Conservation (phyloP, 1,140 invertebrate genomes). For the Heliconius himera region DNA sequence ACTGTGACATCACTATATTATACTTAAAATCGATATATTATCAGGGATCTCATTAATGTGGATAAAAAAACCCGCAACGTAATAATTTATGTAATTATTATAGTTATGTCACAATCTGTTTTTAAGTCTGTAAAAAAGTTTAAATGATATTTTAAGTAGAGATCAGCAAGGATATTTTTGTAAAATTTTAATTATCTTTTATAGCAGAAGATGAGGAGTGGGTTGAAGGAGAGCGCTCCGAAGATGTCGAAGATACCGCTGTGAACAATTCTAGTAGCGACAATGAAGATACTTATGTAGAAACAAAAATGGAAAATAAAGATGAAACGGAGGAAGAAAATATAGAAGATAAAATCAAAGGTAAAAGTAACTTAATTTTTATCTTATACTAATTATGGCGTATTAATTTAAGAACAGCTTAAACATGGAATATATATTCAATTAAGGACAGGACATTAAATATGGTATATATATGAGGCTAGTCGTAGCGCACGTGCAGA, state of each 20-base stretch:
- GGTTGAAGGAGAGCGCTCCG: slow-evolving; percentile 46
- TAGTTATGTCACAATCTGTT: no score
- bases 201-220: slow-evolving; percentile 72
- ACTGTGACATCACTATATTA: no score
- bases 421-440: no score
- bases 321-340: slow-evolving; percentile 36
- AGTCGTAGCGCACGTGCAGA: no score
- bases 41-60: no score
- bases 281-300: slow-evolving; percentile 41
- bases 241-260: slow-evolving; percentile 26
- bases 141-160: background rate
- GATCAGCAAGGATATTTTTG: background rate
- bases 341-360: slow-evolving; percentile 45
- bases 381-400: background rate
- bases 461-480: no score
- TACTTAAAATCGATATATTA: no score
- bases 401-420: no score
- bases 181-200: slow-evolving; percentile 35
- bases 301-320: slow-evolving; percentile 46
- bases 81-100: no score
- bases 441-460: no score
- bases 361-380: slow-evolving; percentile 15
- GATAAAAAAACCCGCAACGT: no score
- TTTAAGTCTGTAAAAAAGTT: background rate
- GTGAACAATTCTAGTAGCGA: slow-evolving; percentile 31